A percentile compares a stretch with the other conserved stretches of the same genome.
phyloP scores from a whole-genome alignment of 2,113 vertebrate genomes.

The Nicator chloris region DNA sequence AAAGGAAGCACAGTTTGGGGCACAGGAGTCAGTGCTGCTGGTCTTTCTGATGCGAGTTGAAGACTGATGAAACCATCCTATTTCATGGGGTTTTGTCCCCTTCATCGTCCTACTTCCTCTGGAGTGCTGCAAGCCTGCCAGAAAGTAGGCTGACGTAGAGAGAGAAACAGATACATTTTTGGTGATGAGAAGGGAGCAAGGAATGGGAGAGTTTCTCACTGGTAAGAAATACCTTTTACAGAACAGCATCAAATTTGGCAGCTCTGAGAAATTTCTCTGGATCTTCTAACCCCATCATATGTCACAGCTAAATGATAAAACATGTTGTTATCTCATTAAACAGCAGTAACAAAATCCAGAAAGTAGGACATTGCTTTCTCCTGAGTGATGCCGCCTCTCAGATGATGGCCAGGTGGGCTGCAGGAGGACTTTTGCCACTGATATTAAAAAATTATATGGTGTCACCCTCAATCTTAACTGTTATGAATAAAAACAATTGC shows the following conservation, averaged over 20 bases:
- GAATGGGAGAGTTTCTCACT: slow-evolving; percentile 29
- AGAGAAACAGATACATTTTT: slow-evolving; percentile 15
- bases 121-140: neutral
- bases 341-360: neutral
- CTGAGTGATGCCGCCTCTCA: neutral
- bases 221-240: slow-evolving; percentile 37
- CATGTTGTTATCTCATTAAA: neutral
- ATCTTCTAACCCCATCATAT: slow-evolving; percentile 29
- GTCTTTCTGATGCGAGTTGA: neutral
- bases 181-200: slow-evolving; percentile 3
- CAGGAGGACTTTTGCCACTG: neutral
- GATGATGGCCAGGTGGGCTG: neutral
- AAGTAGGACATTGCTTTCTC: neutral
- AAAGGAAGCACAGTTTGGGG: neutral
- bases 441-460: neutral
- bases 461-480: neutral
- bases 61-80: neutral
- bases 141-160: slow-evolving; percentile 18
- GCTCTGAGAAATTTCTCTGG: slow-evolving; percentile 32
- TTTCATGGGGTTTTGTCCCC: neutral
- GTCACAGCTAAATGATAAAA: slow-evolving; percentile 4
- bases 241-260: slow-evolving; percentile 33
- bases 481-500: neutral
- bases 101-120: neutral
- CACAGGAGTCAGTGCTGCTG: neutral